These are phyloP conservation scores for Lepilemur septentrionalis DNA, from an alignment of 2,797 vertebrate species.

Conservation along the genomic window DNA sequence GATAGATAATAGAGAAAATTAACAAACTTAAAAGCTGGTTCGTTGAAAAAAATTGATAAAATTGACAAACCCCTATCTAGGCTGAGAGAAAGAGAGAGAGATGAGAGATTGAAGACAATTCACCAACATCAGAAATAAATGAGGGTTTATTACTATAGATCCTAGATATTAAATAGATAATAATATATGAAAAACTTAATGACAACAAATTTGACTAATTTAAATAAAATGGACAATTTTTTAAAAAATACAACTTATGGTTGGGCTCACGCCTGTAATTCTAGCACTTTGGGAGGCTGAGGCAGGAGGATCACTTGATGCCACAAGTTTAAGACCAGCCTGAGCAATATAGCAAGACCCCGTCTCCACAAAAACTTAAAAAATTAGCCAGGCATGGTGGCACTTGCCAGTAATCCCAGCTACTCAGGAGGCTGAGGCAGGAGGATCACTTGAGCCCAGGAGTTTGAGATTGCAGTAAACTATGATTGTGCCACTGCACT, in stretches of 20 bases:
- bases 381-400: not conserved
- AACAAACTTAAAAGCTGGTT: slow-evolving; percentile 15
- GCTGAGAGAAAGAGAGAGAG: not conserved
- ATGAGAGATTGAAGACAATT: not conserved
- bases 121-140: not conserved
- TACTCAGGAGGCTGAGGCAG: too few species aligned
- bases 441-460: too few species aligned
- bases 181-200: not conserved
- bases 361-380: not conserved
- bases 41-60: slow-evolving; percentile 28
- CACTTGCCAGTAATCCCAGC: not conserved
- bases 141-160: not conserved
- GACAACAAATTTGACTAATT: not conserved
- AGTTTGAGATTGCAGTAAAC: too few species aligned
- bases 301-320: not conserved
- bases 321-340: not conserved
- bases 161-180: not conserved
- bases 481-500: too few species aligned
- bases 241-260: not conserved
- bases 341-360: not conserved
- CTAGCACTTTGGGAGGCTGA: not conserved
- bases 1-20: slow-evolving; percentile 12
- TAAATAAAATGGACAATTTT: not conserved
- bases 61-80: not conserved
- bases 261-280: not conserved